phyloP scores from a whole-genome alignment of 2,113 vertebrate genomes.

The Chaenocephalus aceratus region DNA sequence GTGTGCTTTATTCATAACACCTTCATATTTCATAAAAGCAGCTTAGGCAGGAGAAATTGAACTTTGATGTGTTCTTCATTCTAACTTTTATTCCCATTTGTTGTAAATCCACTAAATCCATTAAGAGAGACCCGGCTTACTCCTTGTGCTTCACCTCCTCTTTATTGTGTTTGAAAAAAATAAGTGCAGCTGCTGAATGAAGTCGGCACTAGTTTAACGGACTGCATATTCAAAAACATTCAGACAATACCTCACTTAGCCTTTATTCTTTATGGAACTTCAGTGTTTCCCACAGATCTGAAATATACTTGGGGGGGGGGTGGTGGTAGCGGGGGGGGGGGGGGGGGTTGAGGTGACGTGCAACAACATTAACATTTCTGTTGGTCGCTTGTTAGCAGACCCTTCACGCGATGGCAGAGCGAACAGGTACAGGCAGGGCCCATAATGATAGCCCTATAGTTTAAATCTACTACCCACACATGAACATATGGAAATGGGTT shows the following conservation, averaged over 20 bases:
- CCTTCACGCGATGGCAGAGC: too few species aligned
- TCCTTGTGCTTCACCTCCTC: constrained; percentile 35
- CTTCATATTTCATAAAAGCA: constrained; percentile 64
- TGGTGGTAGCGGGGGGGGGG: too few species aligned
- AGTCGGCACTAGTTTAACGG: neutral
- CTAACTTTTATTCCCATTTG: constrained; percentile 46
- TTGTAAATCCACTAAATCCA: constrained; percentile 44
- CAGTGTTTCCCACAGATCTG: too few species aligned
- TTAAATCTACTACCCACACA: too few species aligned
- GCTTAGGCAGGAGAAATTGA: constrained; percentile 45
- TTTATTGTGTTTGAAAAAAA: constrained; percentile 30
- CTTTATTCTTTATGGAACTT: constrained; percentile 7
- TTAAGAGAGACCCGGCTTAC: constrained; percentile 9
- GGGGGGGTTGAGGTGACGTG: too few species aligned
- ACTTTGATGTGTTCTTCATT: constrained; percentile 55
- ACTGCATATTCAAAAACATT: constrained; percentile 24
- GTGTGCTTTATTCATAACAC: constrained; percentile 52
- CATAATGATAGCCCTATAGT: too few species aligned
- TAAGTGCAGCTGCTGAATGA: constrained; percentile 7
- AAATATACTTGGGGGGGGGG: too few species aligned
- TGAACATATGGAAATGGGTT: too few species aligned
- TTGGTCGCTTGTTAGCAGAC: too few species aligned
- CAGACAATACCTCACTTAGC: neutral
- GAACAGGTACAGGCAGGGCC: too few species aligned
- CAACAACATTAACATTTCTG: too few species aligned